These are phyloP conservation scores for Ceratina calcarata DNA, from an alignment of 1,140 invertebrate species.

Conservation along the genomic window DNA sequence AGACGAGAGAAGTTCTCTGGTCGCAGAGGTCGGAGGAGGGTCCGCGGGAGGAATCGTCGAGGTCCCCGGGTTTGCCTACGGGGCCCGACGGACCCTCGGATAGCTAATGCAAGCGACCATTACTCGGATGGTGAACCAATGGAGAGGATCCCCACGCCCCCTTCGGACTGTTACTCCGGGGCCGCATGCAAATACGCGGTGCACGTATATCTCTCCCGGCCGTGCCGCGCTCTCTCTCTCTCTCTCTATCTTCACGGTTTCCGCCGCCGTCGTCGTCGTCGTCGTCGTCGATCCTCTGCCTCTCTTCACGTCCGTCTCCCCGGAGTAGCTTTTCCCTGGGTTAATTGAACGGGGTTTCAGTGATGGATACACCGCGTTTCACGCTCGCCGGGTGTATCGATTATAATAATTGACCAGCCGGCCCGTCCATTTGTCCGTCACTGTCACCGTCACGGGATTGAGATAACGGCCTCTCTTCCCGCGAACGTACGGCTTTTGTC, in stretches of 20 bases:
- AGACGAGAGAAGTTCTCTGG: too few relatives aligned
- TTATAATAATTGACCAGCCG: background rate
- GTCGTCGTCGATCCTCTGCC: background rate
- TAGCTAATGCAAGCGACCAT: conserved; percentile 80
- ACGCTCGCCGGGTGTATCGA: background rate
- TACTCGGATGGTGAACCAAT: conserved; percentile 79
- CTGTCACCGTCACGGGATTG: too few relatives aligned
- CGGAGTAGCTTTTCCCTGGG: background rate
- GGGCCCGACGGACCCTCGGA: conserved; percentile 47
- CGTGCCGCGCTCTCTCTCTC: conserved; percentile 25
- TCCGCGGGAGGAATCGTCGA: conserved; percentile 62
- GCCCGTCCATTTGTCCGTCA: too few relatives aligned
- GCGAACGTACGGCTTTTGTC: too few relatives aligned
- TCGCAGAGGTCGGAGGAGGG: conserved; percentile 49
- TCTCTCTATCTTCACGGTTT: background rate
- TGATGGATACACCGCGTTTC: background rate
- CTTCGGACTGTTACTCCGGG: conserved; percentile 71
- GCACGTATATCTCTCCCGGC: conserved; percentile 55
- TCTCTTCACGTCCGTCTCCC: too few relatives aligned
- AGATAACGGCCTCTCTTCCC: too few relatives aligned
- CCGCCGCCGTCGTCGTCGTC: too few relatives aligned
- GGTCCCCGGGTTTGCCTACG: conserved; percentile 62
- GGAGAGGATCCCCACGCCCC: conserved; percentile 80
- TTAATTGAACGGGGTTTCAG: background rate
- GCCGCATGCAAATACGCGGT: conserved; percentile 77